Percentiles rank a stretch among this genome's conserved stretches.
phyloP scores from a whole-genome alignment of 2,888 invertebrate genomes.

The Pseudanteris insignis region DNA sequence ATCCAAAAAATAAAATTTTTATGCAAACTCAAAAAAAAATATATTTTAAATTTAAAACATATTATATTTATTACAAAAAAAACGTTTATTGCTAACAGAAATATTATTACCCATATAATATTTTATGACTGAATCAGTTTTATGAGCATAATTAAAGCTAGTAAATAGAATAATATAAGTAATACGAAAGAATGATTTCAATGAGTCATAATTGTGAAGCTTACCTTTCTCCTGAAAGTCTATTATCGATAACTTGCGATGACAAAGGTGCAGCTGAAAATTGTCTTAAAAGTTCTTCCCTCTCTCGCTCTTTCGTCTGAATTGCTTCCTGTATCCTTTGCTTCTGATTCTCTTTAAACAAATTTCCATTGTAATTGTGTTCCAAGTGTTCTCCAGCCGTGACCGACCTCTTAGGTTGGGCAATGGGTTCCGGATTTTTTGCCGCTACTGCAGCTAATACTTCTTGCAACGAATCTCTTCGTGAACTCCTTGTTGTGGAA shows the following conservation, averaged over 20 bases:
- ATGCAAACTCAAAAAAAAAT: no score
- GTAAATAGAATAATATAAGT: neutral
- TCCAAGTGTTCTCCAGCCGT: constrained; percentile 64
- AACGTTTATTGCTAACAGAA: no score
- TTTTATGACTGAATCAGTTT: no score
- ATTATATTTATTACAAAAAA: no score
- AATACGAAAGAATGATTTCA: constrained; percentile 6
- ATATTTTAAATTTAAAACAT: no score
- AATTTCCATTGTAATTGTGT: constrained; percentile 72
- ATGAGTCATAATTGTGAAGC: no score
- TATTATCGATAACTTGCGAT: constrained; percentile 64
- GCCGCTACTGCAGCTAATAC: constrained; percentile 62
- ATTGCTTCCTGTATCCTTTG: constrained; percentile 73
- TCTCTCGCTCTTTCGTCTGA: constrained; percentile 68
- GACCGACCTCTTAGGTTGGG: constrained; percentile 52
- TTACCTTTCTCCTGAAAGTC: constrained; percentile 68
- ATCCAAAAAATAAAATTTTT: no score
- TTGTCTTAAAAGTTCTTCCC: constrained; percentile 69
- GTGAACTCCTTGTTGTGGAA: constrained; percentile 77
- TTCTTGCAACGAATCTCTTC: constrained; percentile 73
- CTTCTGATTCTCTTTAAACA: constrained; percentile 83
- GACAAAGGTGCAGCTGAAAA: constrained; percentile 64
- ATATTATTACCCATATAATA: no score
- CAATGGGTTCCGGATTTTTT: constrained; percentile 62
- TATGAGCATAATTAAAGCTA: no score